Conservation (phyloP, 1,140 invertebrate species). For the Teleopsis dalmanni region DNA sequence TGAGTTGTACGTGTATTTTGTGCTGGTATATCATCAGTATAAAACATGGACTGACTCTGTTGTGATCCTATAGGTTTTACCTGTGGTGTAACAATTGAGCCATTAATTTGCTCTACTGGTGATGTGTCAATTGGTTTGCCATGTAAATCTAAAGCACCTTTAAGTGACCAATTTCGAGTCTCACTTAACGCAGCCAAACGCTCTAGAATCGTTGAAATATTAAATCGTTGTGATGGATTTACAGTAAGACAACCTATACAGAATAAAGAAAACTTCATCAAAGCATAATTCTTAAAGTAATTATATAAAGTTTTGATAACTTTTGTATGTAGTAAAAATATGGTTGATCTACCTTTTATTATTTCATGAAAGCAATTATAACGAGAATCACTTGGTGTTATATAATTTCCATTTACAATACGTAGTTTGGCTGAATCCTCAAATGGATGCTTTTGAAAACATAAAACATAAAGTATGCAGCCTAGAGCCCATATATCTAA, state of each 20-base stretch:
- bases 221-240: slow-evolving; percentile 65
- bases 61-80: slow-evolving; percentile 21
- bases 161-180: slow-evolving; percentile 68
- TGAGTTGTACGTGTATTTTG: slow-evolving; percentile 26
- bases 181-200: slow-evolving; percentile 79
- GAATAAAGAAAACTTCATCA: not conserved
- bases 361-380: slow-evolving; percentile 84
- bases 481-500: slow-evolving; percentile 96
- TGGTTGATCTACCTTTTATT: slow-evolving; percentile 54
- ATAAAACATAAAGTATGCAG: slow-evolving; percentile 88
- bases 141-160: slow-evolving; percentile 51
- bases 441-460: slow-evolving; percentile 93
- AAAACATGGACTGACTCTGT: slow-evolving; percentile 38
- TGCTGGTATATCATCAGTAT: slow-evolving; percentile 28
- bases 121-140: slow-evolving; percentile 34
- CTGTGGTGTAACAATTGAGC: slow-evolving; percentile 16
- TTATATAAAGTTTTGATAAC: not conserved
- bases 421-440: slow-evolving; percentile 93
- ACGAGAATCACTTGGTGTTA: slow-evolving; percentile 71
- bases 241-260: slow-evolving; percentile 62
- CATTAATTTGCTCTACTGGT: slow-evolving; percentile 27
- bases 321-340: not conserved
- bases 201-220: slow-evolving; percentile 72
- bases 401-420: slow-evolving; percentile 94
- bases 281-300: no score